Base-by-base conservation (phyloP, 2,797 vertebrate species). In the Malacoctenus gilli region DNA sequence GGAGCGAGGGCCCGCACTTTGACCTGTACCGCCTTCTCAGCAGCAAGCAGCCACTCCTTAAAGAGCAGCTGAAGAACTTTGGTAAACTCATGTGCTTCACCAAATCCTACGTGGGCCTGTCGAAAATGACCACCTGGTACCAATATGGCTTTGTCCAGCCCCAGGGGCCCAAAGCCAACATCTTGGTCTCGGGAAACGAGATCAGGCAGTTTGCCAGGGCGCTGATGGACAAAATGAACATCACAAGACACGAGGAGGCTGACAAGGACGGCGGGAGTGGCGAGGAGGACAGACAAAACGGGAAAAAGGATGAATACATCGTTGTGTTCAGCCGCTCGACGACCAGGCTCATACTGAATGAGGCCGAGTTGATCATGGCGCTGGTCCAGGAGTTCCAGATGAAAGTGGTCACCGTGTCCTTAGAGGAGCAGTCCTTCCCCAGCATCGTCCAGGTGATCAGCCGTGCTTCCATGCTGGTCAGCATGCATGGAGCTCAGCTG, bases 101-200 rank as follows among this genome's bases (percentile, higher is more conserved):
- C 1, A 97, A 95, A 16, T 95, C 96, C 0, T 97, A 99, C 0
- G 93, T 99, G 32, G 97, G 97, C 5, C 85, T 99, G 57, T 96
- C 96, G 71, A 99, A 99, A 89, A 91, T 93, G 91, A 98, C 97
- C 42, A 98, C 96, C 11, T 99, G 97, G 97, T 99, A 99, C 85
- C 97, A 99, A 72, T 99, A 99, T 0, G 97, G 97, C 8, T 99
- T 99, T 61, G 94, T 97, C 18, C 97, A 99, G 74, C 97, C 97
- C 0, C 97, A 99, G 75, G 97, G 97, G 3, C 95, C 97, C 0
- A 99, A 98, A 83, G 96, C 97, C 56, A 99, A 98, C 84, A 94
- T 98, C 79, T 81, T 99, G 23, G 93, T 99, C 59, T 98, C 97
- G 0, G 96, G 97, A 34, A 94, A 93, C 0, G 97, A 99, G 90